phyloP scores from a whole-genome alignment of 1,140 invertebrate species.

The Drosophila gunungcola region DNA sequence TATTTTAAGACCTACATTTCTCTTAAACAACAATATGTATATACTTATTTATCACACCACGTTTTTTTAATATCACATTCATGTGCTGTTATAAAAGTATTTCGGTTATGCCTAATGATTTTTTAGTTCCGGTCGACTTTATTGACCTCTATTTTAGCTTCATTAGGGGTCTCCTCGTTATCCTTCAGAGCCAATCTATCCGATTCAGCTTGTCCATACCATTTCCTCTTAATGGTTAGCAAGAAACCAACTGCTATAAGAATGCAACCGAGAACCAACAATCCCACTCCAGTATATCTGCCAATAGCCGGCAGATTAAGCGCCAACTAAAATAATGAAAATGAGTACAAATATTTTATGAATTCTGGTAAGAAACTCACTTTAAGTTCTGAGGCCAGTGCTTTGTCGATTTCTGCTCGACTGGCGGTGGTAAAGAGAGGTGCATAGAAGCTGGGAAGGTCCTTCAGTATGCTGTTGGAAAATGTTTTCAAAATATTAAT shows the following conservation, averaged over 20 bases:
- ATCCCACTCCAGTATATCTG: slow-evolving; percentile 59
- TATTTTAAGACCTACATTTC: background rate
- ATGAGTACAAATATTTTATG: background rate
- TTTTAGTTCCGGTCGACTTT: background rate
- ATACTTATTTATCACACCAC: slow-evolving; percentile 20
- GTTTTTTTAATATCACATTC: slow-evolving; percentile 6
- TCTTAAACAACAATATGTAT: background rate
- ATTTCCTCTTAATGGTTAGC: slow-evolving; percentile 60
- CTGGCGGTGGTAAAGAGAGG: slow-evolving; percentile 73
- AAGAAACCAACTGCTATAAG: slow-evolving; percentile 46
- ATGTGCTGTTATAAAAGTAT: background rate
- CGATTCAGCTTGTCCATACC: slow-evolving; percentile 58
- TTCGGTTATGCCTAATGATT: background rate
- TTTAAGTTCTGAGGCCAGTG: slow-evolving; percentile 62
- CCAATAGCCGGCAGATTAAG: slow-evolving; percentile 67
- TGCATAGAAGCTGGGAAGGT: slow-evolving; percentile 68
- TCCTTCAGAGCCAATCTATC: slow-evolving; percentile 49
- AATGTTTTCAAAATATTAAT: background rate
- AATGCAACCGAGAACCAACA: slow-evolving; percentile 61
- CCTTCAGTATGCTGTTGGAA: slow-evolving; percentile 57
- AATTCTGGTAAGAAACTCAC: slow-evolving; percentile 16
- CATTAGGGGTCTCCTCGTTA: slow-evolving; percentile 14
- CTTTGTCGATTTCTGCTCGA: slow-evolving; percentile 55
- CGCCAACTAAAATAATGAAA: slow-evolving; percentile 40
- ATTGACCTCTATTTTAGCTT: background rate